A percentile compares a stretch with the other conserved stretches of the same genome.
Evolutionary conservation across 2,888 invertebrate genomes (phyloP).

Genomic region (Pheosia gnoma): DNA sequence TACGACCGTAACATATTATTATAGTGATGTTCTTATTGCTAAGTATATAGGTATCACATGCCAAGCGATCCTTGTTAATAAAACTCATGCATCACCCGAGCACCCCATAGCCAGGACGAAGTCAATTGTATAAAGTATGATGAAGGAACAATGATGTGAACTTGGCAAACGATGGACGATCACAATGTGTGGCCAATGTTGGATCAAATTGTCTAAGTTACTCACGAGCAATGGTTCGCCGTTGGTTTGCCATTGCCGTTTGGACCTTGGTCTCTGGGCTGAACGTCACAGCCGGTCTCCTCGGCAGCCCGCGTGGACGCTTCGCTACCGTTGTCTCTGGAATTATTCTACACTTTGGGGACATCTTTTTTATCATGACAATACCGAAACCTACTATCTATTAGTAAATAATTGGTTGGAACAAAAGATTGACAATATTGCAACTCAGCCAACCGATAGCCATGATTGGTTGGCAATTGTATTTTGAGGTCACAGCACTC

Average conservation of each 20-base stretch:
- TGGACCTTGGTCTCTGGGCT: conserved; percentile 32
- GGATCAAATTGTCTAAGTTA: conserved; percentile 46
- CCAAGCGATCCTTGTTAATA: conserved; percentile 34
- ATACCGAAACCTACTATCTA: not conserved
- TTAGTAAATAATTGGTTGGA: too few relatives aligned
- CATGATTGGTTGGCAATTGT: too few relatives aligned
- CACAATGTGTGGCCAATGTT: conserved; percentile 19
- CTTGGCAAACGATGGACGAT: conserved; percentile 13
- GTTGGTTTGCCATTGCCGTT: conserved; percentile 70
- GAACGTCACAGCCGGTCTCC: conserved; percentile 63
- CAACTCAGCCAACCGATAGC: too few relatives aligned
- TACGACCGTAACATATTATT: conserved; percentile 9
- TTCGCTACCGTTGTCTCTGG: conserved; percentile 82
- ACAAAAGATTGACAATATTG: too few relatives aligned
- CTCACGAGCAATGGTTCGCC: conserved; percentile 80
- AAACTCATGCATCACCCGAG: conserved; percentile 33
- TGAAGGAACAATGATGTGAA: conserved; percentile 12
- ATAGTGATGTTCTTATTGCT: conserved; percentile 8
- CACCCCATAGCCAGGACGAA: conserved; percentile 18
- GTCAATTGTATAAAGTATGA: conserved; percentile 4
- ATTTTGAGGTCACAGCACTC: too few relatives aligned
- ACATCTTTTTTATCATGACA: conserved; percentile 11
- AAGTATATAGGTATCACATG: conserved; percentile 18
- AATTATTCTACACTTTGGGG: conserved; percentile 54
- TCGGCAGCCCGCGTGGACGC: conserved; percentile 77